phyloP scores from a whole-genome alignment of 2,888 invertebrate genomes.

The Philopedon plagiatum region DNA sequence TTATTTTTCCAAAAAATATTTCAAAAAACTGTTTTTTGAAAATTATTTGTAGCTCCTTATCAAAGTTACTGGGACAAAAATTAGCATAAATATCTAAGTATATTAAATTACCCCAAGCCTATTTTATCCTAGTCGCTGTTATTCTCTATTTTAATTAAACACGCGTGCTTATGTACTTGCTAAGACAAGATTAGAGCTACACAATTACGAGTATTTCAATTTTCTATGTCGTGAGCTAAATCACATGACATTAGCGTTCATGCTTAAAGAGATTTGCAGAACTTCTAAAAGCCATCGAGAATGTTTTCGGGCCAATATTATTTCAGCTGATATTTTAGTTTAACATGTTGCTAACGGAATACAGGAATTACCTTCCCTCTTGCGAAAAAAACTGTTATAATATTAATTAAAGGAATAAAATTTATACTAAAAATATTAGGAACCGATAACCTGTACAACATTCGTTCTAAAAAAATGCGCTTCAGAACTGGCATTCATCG shows the following conservation, averaged over 20 bases:
- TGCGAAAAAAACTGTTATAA: no score
- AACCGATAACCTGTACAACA: no score
- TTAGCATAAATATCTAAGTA: no score
- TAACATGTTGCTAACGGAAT: neutral
- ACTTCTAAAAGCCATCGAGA: neutral
- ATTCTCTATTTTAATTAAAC: slow-evolving; percentile 2
- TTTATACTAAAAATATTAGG: no score
- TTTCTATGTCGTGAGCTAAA: neutral
- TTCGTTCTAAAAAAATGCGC: no score
- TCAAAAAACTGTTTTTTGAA: no score
- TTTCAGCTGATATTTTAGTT: neutral
- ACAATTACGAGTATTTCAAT: slow-evolving; percentile 17
- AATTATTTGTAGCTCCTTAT: no score
- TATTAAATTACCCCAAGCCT: neutral
- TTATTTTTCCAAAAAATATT: no score
- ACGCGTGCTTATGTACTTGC: slow-evolving; percentile 5
- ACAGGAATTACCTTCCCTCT: no score
- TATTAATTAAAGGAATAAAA: no score
- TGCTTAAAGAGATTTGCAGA: neutral
- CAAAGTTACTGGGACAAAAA: no score
- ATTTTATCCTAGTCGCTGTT: neutral
- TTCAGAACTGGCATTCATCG: no score
- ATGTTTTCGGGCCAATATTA: neutral
- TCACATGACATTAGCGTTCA: neutral
- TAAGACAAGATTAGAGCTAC: slow-evolving; percentile 12